Base-by-base conservation (phyloP, 30 jellyfish, hydroid and myxozoan genomes). In the Hydractinia symbiolongicarpus region DNA sequence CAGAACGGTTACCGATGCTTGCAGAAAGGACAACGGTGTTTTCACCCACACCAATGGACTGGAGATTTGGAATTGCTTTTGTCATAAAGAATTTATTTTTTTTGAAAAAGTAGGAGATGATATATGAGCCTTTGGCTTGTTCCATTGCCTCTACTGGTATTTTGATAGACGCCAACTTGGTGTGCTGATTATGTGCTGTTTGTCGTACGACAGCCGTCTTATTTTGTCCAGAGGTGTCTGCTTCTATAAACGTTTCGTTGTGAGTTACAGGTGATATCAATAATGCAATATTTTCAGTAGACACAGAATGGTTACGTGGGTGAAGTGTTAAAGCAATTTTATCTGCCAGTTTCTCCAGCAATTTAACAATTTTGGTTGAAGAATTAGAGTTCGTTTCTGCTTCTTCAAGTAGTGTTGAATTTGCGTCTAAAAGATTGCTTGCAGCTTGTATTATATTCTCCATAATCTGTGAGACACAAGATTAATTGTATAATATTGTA, bases 91-190 rank as follows among this genome's bases (percentile, higher is more conserved):
- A 30, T 30, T 30, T 30, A 30, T 30, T 30, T 30, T 30, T 30
- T 30, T 30, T 30, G 44, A 30, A 30, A 30, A 30, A 64, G 74
- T n/a, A 64, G 4, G 74, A 64, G 40, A 64, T 1, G 52, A 64
- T 51, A 51, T 64, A 51, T n/a, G 19, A n/a, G 17, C 19, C 17
- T n/a, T 13, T 8, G 19, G 74, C 19, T 64, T 64, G 9, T 4
- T 44, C 74, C 9, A 64, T 51, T 44, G 74, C 74, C 40, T 64
- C 74, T 64, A n/a, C 40, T 13, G 74, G 74, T n/a, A 64, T 64
- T 44, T n/a, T 64, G 74, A 64, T 64, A 7, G 19, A 44, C 7
- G 74, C 74, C 9, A 51, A 64, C 4, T 44, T 44, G 9, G 19
- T 64, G 52, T n/a, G 17, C 9, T 64, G 9, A 51, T 30, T 30